Percentiles rank a stretch among this genome's conserved stretches.
phyloP scores from a whole-genome alignment of 1,140 invertebrate genomes.

The Anoplophora glabripennis region DNA sequence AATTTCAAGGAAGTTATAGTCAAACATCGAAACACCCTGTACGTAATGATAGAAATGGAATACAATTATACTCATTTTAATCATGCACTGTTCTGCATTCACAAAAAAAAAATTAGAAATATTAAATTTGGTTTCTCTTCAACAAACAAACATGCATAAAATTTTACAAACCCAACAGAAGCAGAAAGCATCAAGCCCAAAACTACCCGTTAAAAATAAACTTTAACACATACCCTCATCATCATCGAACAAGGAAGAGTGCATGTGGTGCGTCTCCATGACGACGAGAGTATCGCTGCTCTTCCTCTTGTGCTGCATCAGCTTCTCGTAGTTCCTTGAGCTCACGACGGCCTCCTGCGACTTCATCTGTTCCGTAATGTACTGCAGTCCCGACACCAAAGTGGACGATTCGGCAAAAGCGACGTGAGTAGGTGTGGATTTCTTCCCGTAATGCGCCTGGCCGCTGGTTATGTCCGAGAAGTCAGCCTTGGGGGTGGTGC shows the following conservation, averaged over 20 bases:
- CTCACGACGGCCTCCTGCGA: slow-evolving; percentile 42
- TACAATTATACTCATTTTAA: too few relatives aligned
- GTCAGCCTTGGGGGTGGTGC: too few relatives aligned
- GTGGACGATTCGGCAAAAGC: slow-evolving; percentile 45
- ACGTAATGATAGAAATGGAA: too few relatives aligned
- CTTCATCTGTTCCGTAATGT: slow-evolving; percentile 37
- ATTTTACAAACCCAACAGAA: too few relatives aligned
- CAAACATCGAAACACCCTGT: too few relatives aligned
- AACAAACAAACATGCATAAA: too few relatives aligned
- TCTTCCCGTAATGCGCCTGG: slow-evolving; percentile 33
- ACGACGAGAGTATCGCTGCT: slow-evolving; percentile 43
- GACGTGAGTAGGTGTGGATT: slow-evolving; percentile 35
- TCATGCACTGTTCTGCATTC: too few relatives aligned
- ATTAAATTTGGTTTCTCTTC: too few relatives aligned
- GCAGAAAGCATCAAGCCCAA: too few relatives aligned
- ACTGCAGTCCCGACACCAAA: slow-evolving; percentile 40
- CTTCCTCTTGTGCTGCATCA: slow-evolving; percentile 38
- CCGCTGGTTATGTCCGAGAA: slow-evolving; percentile 33
- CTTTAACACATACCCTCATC: slow-evolving; percentile 46
- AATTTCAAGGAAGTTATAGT: too few relatives aligned
- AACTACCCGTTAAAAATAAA: too few relatives aligned
- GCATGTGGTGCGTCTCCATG: slow-evolving; percentile 43
- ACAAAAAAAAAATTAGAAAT: too few relatives aligned
- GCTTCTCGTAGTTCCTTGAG: slow-evolving; percentile 44
- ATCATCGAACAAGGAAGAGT: slow-evolving; percentile 41